Conservation (phyloP, 1,140 invertebrate genomes). For the Cardiocondyla obscurior region DNA sequence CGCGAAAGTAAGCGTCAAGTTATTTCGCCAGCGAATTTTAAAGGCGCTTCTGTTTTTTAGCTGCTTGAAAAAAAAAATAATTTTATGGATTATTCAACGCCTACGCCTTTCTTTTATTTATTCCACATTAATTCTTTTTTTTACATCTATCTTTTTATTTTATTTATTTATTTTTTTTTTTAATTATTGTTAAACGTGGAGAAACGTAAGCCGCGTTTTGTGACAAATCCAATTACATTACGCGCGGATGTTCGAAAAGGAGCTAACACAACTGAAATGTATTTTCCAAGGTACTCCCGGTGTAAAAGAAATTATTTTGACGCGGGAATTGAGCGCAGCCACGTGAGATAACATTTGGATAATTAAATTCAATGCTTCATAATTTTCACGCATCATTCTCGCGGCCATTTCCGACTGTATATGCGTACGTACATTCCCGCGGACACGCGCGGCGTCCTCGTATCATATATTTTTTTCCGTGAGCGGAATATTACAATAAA, state of each 20-base stretch:
- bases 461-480: slow-evolving; percentile 2
- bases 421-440: too few species aligned
- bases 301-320: neutral
- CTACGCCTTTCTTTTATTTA: too few species aligned
- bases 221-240: neutral
- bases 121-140: too few species aligned
- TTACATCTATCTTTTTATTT: neutral
- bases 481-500: slow-evolving; percentile 28
- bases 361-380: slow-evolving; percentile 6
- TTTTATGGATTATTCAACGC: too few species aligned
- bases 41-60: too few species aligned
- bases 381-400: slow-evolving; percentile 8
- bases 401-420: neutral
- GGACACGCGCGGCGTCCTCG: neutral
- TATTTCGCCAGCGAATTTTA: neutral
- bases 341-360: neutral
- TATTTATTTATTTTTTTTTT: neutral
- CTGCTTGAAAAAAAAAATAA: too few species aligned
- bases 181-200: neutral
- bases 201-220: neutral
- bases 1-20: neutral
- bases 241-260: neutral
- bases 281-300: neutral
- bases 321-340: neutral
- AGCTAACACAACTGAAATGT: neutral